Evolutionary conservation across 35 echinoderm and acorn worm genomes (phyloP), one percentile per base, ranked within the genome.

Genomic region (Acanthaster planci): DNA sequence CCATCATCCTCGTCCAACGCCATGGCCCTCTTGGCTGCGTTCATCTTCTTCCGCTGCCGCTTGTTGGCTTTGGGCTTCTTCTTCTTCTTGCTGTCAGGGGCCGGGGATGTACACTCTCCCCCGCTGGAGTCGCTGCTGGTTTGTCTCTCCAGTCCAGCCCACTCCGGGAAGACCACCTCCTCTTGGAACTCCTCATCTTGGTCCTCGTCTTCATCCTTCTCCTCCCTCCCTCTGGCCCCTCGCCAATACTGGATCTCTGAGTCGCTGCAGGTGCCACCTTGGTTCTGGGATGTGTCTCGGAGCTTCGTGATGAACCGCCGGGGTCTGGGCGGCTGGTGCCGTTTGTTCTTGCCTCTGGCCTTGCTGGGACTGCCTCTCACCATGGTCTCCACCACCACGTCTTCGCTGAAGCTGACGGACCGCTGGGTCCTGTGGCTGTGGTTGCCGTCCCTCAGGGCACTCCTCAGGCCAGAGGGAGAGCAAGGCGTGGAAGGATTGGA

Each of bases 371-470:
- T 76, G 44, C 77, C 52, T 10, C 64, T 56, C 8, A 93, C 64
- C 39, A 97, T 87, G 2, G 80, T 78, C 55, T 90, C 94, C 35
- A 97, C 94, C 10, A 79, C 60, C 1, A 97, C 94, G 19, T 93
- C 87, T 54, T 97, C 94, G 55, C 90, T 90, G 87, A 97, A 97
- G 79, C 94, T 97, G 9, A 97, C 94, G 7, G 94, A 97, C 84
- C 92, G 90, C 52, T 77, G 87, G 18, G 52, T 82, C 16, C 94
- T 80, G 40, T 55, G 75, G 31, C 87, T 26, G 55, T 80, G 52
- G 37, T 22, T 67, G n/a, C 67, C 39, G n/a, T 21, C 60, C 26
- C 81, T 90, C 1, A 97, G 39, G 60, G 87, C 88, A 67, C 94
- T 97, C 47, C 92, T 93, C 39, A 93, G 84, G 55, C 86, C 67